Base-by-base conservation (phyloP, 2,888 invertebrate species). In the Hydropsyche betteni region DNA sequence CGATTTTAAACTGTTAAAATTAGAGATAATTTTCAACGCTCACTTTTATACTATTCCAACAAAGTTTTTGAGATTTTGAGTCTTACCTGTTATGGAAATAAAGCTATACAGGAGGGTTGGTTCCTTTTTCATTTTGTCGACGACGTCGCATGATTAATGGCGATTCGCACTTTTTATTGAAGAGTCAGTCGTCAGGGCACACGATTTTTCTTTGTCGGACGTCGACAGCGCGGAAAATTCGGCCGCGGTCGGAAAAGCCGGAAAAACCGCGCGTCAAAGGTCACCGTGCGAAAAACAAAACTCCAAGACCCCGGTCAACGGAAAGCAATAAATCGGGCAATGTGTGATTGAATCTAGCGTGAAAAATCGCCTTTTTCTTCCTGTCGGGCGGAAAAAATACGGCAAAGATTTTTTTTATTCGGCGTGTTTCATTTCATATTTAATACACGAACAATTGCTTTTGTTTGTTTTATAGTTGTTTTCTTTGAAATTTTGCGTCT, bases 141-240 rank as follows among this genome's bases (percentile, higher is more conserved):
- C 58, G 58, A 34, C 64, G 36, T 64, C 64, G 34, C 64, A 36
- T 76, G 76, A 76, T 76, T 76, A 74, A 76, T 76, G 76, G 70
- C 69, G 51, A 53, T 51, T 44, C 50, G 68, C 53, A 74, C 52
- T 71, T 52, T n/a, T 72, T 74, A 74, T 70, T 70, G 76, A 74
- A 69, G 77, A 74, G 69, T 70, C 73, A 69, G 55, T 55, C 61
- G 51, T 69, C 51, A 16, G 53, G 24, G 16, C 7, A 8, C 74
- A 58, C 74, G 75, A 76, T 74, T 70, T 76, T 78, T 72, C 74
- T 71, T 72, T 78, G 78, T 78, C 76, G 69, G 52, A 53, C 55
- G 72, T 69, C 76, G 78, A 76, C 78, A 78, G 74, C 61, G 74
- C 58, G 73, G 75, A 74, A 76, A 76, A 74, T 74, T 52, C 71